phyloP scores from a whole-genome alignment of 2,888 invertebrate genomes.

The Oscheius sp. region DNA sequence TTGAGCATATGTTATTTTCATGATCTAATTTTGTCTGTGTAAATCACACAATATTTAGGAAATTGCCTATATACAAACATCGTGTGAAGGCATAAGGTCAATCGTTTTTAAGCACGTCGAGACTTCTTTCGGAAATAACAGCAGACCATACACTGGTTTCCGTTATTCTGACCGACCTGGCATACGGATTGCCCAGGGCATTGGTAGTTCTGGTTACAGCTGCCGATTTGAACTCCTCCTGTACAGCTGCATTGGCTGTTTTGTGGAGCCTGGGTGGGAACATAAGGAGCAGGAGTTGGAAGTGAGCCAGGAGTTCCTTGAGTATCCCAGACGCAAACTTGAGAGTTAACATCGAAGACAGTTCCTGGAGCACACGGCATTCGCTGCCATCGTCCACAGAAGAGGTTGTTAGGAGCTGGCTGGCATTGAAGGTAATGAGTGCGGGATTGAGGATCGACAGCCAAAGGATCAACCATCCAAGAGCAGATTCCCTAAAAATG shows the following conservation, averaged over 20 bases:
- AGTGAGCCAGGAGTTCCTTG: constrained; percentile 44
- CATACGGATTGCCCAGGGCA: constrained; percentile 69
- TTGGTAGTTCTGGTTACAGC: constrained; percentile 68
- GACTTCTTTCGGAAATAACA: constrained; percentile 69
- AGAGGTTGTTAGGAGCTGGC: constrained; percentile 68
- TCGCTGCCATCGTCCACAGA: constrained; percentile 68
- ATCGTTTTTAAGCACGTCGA: not conserved
- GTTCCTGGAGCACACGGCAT: constrained; percentile 70
- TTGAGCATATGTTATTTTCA: no score
- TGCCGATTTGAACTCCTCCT: constrained; percentile 69
- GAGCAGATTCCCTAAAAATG: constrained; percentile 67
- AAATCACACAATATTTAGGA: no score
- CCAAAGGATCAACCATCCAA: constrained; percentile 70
- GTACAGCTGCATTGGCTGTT: constrained; percentile 62
- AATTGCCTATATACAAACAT: constrained; percentile 10
- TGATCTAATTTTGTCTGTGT: no score
- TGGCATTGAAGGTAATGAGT: constrained; percentile 67
- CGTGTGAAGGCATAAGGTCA: not conserved
- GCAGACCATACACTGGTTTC: constrained; percentile 57
- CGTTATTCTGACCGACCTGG: constrained; percentile 64
- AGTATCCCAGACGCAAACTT: constrained; percentile 57
- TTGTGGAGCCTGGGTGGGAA: constrained; percentile 50
- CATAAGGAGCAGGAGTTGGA: constrained; percentile 62
- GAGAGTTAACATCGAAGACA: constrained; percentile 65
- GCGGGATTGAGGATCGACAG: constrained; percentile 61